phyloP scores from a whole-genome alignment of 2,888 invertebrate species.

The Calliphora vomitoria region DNA sequence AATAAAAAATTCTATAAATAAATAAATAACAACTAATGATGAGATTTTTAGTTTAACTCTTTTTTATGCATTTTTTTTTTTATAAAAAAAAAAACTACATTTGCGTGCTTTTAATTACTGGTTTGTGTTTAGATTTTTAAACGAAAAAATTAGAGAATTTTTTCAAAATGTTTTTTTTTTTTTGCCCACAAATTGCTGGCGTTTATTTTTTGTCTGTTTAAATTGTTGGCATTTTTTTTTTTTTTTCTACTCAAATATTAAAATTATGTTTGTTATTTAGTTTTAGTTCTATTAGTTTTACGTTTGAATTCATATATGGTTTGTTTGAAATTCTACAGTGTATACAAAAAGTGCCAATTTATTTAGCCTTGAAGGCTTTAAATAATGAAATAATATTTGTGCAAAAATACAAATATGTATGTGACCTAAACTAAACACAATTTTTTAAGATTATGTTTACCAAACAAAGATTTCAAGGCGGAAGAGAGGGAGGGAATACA shows the following conservation, averaged over 20 bases:
- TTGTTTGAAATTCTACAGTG: background rate
- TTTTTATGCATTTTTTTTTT: background rate
- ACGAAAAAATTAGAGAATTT: constrained; percentile 8
- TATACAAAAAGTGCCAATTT: constrained; percentile 63
- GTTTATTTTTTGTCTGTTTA: constrained; percentile 46
- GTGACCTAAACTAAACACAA: background rate
- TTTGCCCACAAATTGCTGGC: background rate
- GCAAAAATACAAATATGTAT: background rate
- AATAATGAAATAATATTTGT: constrained; percentile 61
- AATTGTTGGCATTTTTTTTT: constrained; percentile 40
- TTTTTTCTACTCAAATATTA: constrained; percentile 7
- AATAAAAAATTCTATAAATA: constrained; percentile 17
- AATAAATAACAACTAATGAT: constrained; percentile 17
- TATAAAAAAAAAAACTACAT: constrained; percentile 5
- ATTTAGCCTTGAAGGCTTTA: constrained; percentile 66
- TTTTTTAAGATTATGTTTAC: background rate
- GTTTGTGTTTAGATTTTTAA: constrained; percentile 39
- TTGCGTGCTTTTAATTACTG: constrained; percentile 54
- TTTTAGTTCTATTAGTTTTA: constrained; percentile 50
- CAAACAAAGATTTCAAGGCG: background rate
- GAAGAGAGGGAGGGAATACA: background rate
- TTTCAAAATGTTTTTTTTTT: background rate
- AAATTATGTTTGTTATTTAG: constrained; percentile 43
- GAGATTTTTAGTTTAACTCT: constrained; percentile 2
- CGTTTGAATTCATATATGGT: constrained; percentile 2